phyloP scores from a whole-genome alignment of 2,797 vertebrate genomes.

The Hozukius guyotensis region DNA sequence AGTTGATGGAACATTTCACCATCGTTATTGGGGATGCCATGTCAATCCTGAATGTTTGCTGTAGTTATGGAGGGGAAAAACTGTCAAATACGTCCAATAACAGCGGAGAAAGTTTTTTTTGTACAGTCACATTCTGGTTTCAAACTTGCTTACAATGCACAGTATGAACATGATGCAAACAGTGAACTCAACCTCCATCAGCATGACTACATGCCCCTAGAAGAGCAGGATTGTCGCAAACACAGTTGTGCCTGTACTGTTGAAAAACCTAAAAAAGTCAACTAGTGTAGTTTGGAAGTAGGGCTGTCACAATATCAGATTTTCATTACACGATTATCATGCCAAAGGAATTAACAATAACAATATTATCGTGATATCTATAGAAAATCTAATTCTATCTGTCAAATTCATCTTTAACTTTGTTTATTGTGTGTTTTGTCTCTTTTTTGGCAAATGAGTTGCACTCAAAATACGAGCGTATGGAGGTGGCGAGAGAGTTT shows the following conservation, averaged over 20 bases:
- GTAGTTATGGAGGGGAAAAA: not conserved
- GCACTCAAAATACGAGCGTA: no score
- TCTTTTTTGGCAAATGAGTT: no score
- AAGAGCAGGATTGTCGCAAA: not conserved
- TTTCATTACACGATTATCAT: no score
- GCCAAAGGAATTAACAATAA: no score
- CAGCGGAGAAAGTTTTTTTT: not conserved
- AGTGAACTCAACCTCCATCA: not conserved
- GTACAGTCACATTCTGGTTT: conserved; percentile 16
- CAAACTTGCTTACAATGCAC: not conserved
- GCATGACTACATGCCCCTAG: not conserved
- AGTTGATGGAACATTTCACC: conserved; percentile 28
- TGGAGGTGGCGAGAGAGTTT: no score
- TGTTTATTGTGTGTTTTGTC: no score
- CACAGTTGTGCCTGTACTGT: not conserved
- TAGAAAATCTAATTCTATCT: no score
- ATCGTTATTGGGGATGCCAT: conserved; percentile 20
- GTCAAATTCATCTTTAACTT: no score
- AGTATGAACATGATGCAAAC: not conserved
- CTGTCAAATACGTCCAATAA: not conserved
- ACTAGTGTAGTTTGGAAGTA: not conserved
- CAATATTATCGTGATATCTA: no score
- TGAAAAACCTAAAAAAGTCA: not conserved
- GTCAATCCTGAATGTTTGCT: conserved; percentile 43
- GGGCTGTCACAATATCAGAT: no score